Base-by-base conservation (phyloP, 2,888 invertebrate species). In the Uloborus plumipes region DNA sequence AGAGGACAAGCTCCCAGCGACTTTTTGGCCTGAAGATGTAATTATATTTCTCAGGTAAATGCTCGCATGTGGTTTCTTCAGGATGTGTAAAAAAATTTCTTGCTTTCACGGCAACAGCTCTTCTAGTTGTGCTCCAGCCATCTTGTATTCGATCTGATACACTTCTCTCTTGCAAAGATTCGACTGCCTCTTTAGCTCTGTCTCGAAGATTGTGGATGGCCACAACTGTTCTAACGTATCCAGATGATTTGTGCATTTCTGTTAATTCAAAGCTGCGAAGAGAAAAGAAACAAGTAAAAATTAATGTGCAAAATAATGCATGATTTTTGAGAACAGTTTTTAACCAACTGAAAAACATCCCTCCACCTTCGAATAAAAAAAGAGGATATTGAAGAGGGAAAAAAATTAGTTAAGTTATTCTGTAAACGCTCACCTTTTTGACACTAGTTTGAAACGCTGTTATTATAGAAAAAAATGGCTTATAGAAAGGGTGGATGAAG, bases 1-100 rank as follows among this genome's bases (percentile, higher is more conserved):
- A 93, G 14, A 95, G 91, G 86, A 97, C 92, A 86, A 98, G 90
- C 89, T 97, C 96, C 69, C 91, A 90, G 20, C 67, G 22, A 20
- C 74, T 79, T 58, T 85, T 85, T 7, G 71, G 72, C 0, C 85
- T 66, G n/a, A 82, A 85, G 11, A 84, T 64, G 53, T 85, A 75
- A 1, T 55, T 62, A 20, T 76, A 82, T 15, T 71, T 50, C 0
- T 55, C 31, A 9, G 80, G 80, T n/a, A 81, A 59, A 39, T 81
- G 31, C 2, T 70, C 59, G 0, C 74, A 74, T 15, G 26, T 16
- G 4, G 49, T 39, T 39, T 69, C 47, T 16, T 74, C 74, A 0
- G 80, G 80, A 50, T 81, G 80, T 6, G 20, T 15, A 39, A 69
- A 81, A 14, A 81, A 70, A 2, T 31, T 74, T 22, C 74, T 62